Conservation (phyloP, 2,113 vertebrate genomes). For the human (Homo sapiens) region DNA sequence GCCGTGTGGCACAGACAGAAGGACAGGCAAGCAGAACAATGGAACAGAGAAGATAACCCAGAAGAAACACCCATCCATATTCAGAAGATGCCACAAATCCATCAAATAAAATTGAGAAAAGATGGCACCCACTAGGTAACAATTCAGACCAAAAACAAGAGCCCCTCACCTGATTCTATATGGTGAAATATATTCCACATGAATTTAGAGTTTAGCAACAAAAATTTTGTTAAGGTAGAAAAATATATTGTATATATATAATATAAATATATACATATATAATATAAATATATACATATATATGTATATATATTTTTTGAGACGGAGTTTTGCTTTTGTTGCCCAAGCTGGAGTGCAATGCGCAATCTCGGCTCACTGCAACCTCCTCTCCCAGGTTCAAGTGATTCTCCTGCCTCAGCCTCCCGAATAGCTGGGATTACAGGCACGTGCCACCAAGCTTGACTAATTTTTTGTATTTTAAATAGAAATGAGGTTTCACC, state of each 20-base stretch:
- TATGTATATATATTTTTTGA: no score
- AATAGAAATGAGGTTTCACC: no score
- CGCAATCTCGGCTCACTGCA: no score
- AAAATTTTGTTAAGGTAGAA: not conserved
- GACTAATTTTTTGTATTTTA: no score
- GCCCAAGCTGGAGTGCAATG: no score
- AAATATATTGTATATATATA: not conserved
- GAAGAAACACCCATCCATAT: not conserved
- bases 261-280: no score
- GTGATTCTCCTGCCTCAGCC: no score
- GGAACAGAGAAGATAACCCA: not conserved
- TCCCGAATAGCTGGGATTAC: no score
- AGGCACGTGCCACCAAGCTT: no score
- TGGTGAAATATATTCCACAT: not conserved
- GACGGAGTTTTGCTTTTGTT: no score
- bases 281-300: no score
- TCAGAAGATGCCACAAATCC: not conserved
- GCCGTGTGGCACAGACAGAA: fast-evolving
- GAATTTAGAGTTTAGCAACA: not conserved
- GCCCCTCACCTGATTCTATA: not conserved
- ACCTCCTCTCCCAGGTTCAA: no score
- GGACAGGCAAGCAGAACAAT: not conserved
- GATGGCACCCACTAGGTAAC: not conserved
- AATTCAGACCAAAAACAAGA: not conserved
- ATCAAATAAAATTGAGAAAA: not conserved